phyloP scores from a whole-genome alignment of 2,797 vertebrate genomes.

The Sylvilagus floridanus region DNA sequence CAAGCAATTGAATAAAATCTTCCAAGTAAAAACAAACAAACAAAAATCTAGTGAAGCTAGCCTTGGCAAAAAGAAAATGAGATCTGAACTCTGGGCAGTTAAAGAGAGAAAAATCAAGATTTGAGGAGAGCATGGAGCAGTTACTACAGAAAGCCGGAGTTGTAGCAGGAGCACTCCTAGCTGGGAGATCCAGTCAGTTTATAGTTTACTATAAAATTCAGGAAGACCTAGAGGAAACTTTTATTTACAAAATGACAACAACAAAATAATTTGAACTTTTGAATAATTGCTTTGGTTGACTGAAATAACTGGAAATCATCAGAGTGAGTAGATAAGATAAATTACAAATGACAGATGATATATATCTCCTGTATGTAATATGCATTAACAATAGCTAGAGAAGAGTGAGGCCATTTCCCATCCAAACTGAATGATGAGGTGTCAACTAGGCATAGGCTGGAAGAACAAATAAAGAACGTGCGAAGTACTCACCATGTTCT shows the following conservation, averaged over 20 bases:
- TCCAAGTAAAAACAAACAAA: background rate
- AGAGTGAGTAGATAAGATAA: conserved; percentile 77
- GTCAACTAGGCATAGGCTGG: conserved; percentile 43
- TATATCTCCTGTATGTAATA: conserved; percentile 77
- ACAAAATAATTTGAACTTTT: conserved; percentile 54
- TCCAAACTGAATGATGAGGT: conserved; percentile 74
- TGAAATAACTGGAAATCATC: conserved; percentile 78
- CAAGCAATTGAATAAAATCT: conserved; percentile 11
- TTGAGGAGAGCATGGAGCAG: background rate
- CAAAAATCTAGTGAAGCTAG: background rate
- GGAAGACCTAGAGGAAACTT: conserved; percentile 50
- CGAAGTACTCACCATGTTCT: background rate
- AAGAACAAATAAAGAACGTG: conserved; percentile 68
- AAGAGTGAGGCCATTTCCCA: conserved; percentile 75
- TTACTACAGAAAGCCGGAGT: background rate
- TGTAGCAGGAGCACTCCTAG: background rate
- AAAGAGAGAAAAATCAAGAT: background rate
- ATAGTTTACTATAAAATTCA: conserved; percentile 57
- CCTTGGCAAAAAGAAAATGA: background rate
- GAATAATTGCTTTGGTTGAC: conserved; percentile 74
- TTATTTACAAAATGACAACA: conserved; percentile 65
- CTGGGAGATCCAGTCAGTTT: background rate
- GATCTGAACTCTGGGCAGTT: background rate
- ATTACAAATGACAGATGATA: conserved; percentile 78
- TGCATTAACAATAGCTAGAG: conserved; percentile 79